phyloP scores from a whole-genome alignment of 2,113 vertebrate species.

The Morone saxatilis region DNA sequence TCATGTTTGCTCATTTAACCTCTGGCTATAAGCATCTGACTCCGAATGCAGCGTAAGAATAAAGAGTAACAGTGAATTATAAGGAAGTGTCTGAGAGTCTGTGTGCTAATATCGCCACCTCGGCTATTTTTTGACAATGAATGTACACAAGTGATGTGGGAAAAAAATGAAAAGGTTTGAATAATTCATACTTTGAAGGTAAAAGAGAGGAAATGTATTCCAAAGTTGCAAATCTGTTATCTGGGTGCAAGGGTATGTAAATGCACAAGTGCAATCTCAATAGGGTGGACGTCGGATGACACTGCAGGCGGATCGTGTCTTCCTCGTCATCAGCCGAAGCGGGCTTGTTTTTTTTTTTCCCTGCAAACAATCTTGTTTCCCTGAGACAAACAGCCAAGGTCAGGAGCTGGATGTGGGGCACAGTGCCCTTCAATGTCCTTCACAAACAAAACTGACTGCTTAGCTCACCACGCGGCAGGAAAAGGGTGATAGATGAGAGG shows the following conservation, averaged over 20 bases:
- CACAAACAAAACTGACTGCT: not conserved
- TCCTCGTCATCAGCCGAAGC: slow-evolving; percentile 2
- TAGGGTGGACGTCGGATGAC: slow-evolving; percentile 15
- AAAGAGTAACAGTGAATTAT: not conserved
- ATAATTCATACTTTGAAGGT: slow-evolving; percentile 63
- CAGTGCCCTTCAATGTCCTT: slow-evolving; percentile 41
- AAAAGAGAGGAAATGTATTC: slow-evolving; percentile 43
- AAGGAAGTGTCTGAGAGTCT: slow-evolving; percentile 1
- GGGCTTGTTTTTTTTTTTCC: slow-evolving; percentile 17
- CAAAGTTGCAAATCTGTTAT: slow-evolving; percentile 33
- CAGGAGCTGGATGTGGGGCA: slow-evolving; percentile 47
- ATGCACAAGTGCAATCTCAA: slow-evolving; percentile 30
- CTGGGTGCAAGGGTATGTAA: slow-evolving; percentile 34
- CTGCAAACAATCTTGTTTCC: slow-evolving; percentile 43
- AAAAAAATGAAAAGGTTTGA: slow-evolving; percentile 32
- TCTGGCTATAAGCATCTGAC: slow-evolving; percentile 27
- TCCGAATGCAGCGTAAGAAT: slow-evolving; percentile 12
- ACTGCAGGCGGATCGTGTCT: slow-evolving; percentile 3
- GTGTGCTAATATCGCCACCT: slow-evolving; percentile 8
- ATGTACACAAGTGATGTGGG: slow-evolving; percentile 20
- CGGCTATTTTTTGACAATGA: not conserved
- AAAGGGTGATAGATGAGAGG: not conserved
- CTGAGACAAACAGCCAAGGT: slow-evolving; percentile 43
- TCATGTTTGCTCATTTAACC: slow-evolving; percentile 50
- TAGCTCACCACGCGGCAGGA: not conserved